Evolutionary conservation across 2,888 invertebrate genomes (phyloP).

Genomic region (Tanypteryx hageni): DNA sequence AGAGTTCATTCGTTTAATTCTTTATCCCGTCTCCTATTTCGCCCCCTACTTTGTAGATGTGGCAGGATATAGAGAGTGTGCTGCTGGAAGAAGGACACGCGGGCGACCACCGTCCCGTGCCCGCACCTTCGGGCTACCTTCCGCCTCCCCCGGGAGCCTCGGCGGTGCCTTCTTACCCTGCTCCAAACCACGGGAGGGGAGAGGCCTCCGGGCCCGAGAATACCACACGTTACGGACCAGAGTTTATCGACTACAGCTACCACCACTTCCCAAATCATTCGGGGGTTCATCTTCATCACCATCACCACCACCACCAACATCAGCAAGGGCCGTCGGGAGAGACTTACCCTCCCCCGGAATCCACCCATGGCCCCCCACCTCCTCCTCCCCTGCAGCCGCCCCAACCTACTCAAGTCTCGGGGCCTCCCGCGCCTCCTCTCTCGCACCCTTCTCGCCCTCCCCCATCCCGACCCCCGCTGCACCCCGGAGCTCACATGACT

Average conservation of each 20-base stretch:
- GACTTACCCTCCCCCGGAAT: slow-evolving; percentile 15
- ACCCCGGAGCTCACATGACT: background rate
- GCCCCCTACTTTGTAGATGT: slow-evolving; percentile 70
- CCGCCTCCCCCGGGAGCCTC: slow-evolving; percentile 43
- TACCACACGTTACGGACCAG: slow-evolving; percentile 22
- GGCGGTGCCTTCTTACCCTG: background rate
- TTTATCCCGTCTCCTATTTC: too few species aligned
- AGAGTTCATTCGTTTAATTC: too few species aligned
- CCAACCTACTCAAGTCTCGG: background rate
- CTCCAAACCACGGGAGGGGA: slow-evolving; percentile 37
- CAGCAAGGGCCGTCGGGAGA: background rate
- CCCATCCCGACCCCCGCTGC: slow-evolving; percentile 11
- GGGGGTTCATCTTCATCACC: slow-evolving; percentile 59
- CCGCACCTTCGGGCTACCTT: slow-evolving; percentile 40
- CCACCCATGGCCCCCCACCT: background rate
- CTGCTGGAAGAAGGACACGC: slow-evolving; percentile 69
- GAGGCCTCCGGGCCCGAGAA: slow-evolving; percentile 19
- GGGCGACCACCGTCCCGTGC: slow-evolving; percentile 48
- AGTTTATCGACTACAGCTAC: slow-evolving; percentile 65
- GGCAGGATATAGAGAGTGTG: slow-evolving; percentile 72
- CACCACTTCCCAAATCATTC: slow-evolving; percentile 65
- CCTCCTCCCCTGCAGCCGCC: background rate
- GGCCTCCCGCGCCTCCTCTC: background rate
- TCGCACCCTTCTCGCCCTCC: slow-evolving; percentile 6
- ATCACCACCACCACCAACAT: slow-evolving; percentile 63